Percentiles rank a stretch among this genome's conserved stretches.
Conservation (phyloP, 2,113 vertebrate species). For the Carlito syrichta region DNA sequence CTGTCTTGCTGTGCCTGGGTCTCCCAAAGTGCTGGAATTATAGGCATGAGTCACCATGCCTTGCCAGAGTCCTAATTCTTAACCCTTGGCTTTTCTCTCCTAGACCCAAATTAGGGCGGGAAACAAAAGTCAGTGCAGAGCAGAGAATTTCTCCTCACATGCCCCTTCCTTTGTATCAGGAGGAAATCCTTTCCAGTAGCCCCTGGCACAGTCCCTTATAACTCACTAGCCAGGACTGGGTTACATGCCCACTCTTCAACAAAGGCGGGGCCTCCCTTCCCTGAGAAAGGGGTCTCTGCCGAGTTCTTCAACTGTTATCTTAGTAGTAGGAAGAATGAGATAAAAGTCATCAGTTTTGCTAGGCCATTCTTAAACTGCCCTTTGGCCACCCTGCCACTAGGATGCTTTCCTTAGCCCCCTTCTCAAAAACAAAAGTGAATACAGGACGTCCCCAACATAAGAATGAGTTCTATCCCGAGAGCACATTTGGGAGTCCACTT, state of each 20-base stretch:
- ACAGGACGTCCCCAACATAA: too few relatives aligned
- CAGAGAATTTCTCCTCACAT: background rate
- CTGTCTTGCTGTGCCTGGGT: too few relatives aligned
- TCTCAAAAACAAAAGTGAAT: background rate
- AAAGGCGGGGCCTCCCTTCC: background rate
- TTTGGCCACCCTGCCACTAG: background rate
- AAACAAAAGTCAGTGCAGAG: background rate
- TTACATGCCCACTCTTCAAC: too few relatives aligned
- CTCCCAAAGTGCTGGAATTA: too few relatives aligned
- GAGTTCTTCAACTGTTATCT: background rate
- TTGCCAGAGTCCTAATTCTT: background rate
- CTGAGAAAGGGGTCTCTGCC: background rate
- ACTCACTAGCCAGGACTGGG: too few relatives aligned
- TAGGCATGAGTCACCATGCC: too few relatives aligned
- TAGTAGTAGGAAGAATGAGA: background rate
- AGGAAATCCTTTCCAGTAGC: too few relatives aligned
- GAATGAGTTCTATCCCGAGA: too few relatives aligned
- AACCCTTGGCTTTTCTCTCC: background rate
- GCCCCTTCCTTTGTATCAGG: background rate
- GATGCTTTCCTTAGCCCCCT: background rate
- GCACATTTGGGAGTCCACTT: too few relatives aligned
- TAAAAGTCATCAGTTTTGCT: background rate
- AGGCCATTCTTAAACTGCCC: background rate
- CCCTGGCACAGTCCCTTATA: too few relatives aligned
- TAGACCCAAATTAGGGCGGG: background rate